Evolutionary conservation across 2,888 invertebrate genomes (phyloP).

Genomic region (Julus scandinavius): DNA sequence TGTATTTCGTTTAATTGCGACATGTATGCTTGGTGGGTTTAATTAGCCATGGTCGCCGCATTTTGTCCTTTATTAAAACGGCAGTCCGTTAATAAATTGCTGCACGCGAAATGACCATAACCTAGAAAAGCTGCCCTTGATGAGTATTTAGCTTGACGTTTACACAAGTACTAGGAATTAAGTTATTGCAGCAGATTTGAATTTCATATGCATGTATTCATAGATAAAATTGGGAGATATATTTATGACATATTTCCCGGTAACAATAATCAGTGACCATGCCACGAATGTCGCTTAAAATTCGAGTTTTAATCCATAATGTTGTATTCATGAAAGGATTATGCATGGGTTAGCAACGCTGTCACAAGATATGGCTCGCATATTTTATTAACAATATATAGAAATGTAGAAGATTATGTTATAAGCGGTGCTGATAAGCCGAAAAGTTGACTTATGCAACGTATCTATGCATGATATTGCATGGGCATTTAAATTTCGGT

Average conservation of each 20-base stretch:
- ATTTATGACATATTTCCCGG: too few relatives aligned
- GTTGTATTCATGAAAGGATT: background rate
- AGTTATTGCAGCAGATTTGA: too few relatives aligned
- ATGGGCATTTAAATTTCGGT: too few relatives aligned
- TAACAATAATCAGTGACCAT: too few relatives aligned
- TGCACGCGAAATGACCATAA: constrained; percentile 9
- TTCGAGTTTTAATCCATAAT: background rate
- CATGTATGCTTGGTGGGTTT: background rate
- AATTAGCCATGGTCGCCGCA: background rate
- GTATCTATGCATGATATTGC: too few relatives aligned
- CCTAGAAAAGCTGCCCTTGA: background rate
- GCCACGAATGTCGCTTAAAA: background rate
- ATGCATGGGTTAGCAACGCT: background rate
- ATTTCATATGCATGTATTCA: too few relatives aligned
- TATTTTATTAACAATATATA: background rate
- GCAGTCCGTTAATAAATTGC: background rate
- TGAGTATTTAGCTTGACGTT: background rate
- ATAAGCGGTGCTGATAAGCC: background rate
- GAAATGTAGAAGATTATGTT: background rate
- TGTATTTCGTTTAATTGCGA: background rate
- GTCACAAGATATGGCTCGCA: background rate
- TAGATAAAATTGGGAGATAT: too few relatives aligned
- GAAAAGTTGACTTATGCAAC: background rate
- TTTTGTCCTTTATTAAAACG: background rate
- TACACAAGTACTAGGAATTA: background rate